Percentiles rank a stretch among this genome's conserved stretches.
phyloP scores from a whole-genome alignment of 1,140 invertebrate genomes.

The Vollenhovia emeryi region DNA sequence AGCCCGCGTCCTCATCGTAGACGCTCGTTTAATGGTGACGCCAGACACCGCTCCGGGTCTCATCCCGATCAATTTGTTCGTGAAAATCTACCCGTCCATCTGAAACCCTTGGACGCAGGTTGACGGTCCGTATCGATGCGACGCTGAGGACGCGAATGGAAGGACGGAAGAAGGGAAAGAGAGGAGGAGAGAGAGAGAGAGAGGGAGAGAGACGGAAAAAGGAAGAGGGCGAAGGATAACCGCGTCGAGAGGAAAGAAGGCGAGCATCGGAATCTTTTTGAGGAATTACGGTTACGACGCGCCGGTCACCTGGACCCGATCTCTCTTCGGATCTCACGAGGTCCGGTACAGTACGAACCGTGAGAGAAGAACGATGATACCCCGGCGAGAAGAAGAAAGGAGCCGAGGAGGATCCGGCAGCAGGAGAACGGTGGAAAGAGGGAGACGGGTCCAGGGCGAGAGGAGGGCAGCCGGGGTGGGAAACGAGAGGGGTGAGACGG shows the following conservation, averaged over 20 bases:
- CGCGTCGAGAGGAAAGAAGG: background rate
- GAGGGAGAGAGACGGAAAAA: background rate
- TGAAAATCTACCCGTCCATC: slow-evolving; percentile 65
- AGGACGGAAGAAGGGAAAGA: background rate
- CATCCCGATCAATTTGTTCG: slow-evolving; percentile 65
- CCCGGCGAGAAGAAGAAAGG: slow-evolving; percentile 26
- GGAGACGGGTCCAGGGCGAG: slow-evolving; percentile 17
- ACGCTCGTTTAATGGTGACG: slow-evolving; percentile 14
- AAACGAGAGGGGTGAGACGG: slow-evolving; percentile 25
- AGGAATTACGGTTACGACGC: slow-evolving; percentile 49
- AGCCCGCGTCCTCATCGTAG: background rate
- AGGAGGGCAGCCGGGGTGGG: slow-evolving; percentile 4
- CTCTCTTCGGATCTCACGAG: slow-evolving; percentile 31
- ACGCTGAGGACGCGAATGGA: slow-evolving; percentile 15
- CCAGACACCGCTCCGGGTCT: slow-evolving; percentile 42
- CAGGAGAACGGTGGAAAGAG: slow-evolving; percentile 48
- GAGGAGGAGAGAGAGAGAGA: background rate
- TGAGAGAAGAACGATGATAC: slow-evolving; percentile 47
- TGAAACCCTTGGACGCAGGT: background rate
- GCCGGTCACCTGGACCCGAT: slow-evolving; percentile 32
- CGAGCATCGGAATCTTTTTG: slow-evolving; percentile 49
- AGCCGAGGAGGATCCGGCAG: background rate
- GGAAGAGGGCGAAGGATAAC: background rate
- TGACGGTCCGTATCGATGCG: slow-evolving; percentile 19
- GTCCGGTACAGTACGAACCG: background rate